These are phyloP conservation scores for Drosophila emarginata DNA, from an alignment of 2,888 invertebrate species.

Conservation along the genomic window DNA sequence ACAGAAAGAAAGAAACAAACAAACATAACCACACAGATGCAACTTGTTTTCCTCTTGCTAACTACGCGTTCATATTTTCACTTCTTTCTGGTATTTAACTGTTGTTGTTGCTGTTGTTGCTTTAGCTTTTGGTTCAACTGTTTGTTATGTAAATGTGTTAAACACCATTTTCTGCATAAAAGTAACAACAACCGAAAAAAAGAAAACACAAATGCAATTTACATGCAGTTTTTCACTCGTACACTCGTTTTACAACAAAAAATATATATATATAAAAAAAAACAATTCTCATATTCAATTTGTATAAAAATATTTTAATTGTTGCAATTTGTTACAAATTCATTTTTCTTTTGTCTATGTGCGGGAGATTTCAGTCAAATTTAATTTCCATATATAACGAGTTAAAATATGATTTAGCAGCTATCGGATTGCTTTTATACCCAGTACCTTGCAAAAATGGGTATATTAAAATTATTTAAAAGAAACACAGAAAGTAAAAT, in stretches of 20 bases:
- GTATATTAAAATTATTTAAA: background rate
- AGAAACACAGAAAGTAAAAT: too few relatives aligned
- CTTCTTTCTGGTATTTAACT: slow-evolving; percentile 13
- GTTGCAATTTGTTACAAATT: slow-evolving; percentile 44
- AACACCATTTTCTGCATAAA: slow-evolving; percentile 52
- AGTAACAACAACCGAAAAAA: background rate
- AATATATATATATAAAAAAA: too few relatives aligned
- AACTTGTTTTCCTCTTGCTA: slow-evolving; percentile 2
- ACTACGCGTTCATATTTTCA: slow-evolving; percentile 13
- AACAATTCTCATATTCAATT: slow-evolving; percentile 15
- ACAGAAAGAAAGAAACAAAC: background rate
- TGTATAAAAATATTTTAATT: slow-evolving; percentile 45
- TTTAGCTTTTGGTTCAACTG: slow-evolving; percentile 39
- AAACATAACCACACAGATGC: slow-evolving; percentile 4
- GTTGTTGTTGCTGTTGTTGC: background rate
- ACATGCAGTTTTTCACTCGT: slow-evolving; percentile 39
- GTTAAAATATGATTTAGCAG: background rate
- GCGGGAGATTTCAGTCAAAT: slow-evolving; percentile 3
- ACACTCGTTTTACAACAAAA: slow-evolving; percentile 8
- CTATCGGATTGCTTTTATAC: background rate
- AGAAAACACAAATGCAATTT: slow-evolving; percentile 14
- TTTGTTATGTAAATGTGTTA: slow-evolving; percentile 62
- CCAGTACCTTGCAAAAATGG: background rate
- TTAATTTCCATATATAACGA: background rate
- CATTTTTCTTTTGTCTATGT: slow-evolving; percentile 7